phyloP scores from a whole-genome alignment of 2,113 vertebrate species.

The Chlorodrepanis virens region DNA sequence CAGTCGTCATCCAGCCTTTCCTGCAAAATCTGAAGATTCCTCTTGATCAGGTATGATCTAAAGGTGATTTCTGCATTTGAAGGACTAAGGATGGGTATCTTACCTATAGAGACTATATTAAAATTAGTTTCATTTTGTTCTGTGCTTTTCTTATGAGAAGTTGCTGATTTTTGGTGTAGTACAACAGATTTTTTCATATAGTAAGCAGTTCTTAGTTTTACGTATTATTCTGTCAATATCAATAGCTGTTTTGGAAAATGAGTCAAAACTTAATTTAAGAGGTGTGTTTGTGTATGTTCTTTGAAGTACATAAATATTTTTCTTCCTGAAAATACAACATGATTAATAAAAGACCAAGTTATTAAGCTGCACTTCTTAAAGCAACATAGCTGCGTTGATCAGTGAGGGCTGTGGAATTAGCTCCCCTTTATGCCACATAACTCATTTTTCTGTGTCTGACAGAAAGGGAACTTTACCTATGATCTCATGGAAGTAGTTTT shows the following conservation, averaged over 20 bases:
- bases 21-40: conserved; percentile 68
- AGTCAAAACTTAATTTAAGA: background rate
- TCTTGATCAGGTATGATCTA: conserved; percentile 66
- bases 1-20: conserved; percentile 86
- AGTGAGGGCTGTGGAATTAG: background rate
- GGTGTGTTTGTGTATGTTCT: background rate
- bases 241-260: background rate
- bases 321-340: background rate
- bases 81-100: background rate
- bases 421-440: background rate
- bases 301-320: background rate
- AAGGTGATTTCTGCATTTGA: background rate
- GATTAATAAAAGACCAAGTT: background rate
- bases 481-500: background rate
- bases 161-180: background rate
- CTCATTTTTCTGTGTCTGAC: background rate
- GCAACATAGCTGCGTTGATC: background rate
- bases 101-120: background rate
- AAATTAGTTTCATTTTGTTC: background rate
- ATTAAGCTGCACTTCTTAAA: background rate
- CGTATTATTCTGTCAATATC: background rate
- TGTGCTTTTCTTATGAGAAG: background rate
- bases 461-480: background rate
- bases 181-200: background rate
- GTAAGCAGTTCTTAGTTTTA: background rate